Base-by-base conservation (phyloP, 2,113 vertebrate genomes). In the Silurus meridionalis region DNA sequence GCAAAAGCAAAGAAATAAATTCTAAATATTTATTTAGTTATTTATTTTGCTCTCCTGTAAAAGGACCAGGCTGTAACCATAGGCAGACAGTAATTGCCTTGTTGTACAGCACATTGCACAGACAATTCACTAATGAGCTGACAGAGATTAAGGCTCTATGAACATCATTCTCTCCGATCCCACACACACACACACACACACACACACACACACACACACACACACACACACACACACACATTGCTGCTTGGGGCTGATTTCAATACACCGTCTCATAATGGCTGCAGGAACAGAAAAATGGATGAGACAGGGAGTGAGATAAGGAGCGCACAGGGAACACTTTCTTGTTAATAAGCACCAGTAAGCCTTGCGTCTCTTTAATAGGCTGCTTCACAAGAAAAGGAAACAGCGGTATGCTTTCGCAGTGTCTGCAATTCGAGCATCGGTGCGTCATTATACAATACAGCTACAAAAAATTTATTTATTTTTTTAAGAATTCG, bases 71-170 rank as follows among this genome's bases (percentile, higher is more conserved):
- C 28, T 60, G 11, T 55, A 69, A 71, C 66, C 82, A 60, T 15
- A 55, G 60, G 55, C 8, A 77, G 58, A 6, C 25, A 25, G 7
- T 61, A 84, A 72, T 9, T 52, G 58, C 74, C 78, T 46, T 60
- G 67, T 50, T 60, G 67, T 53, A 57, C 69, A 72, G 25, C 25
- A 58, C 3, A 46, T 60, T 71, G 53, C 71, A 58, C 23, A 64
- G 46, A 77, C 72, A 64, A 61, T 64, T 66, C 60, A 78, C 83
- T 78, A 85, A 85, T 78, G 60, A 85, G 46, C 58, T 37, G 72
- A 78, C 72, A 28, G 60, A 61, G 28, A 77, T 78, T 77, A 77
- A 78, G 6, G 9, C 46, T 10, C 46, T 53, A 21, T 83, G 57
- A 88, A n/a, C 14, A 63, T 64, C 15, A 69, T 64, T 67, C 8